These are phyloP conservation scores for Seladonia tumulorum DNA, from an alignment of 2,888 invertebrate species.

Conservation along the genomic window DNA sequence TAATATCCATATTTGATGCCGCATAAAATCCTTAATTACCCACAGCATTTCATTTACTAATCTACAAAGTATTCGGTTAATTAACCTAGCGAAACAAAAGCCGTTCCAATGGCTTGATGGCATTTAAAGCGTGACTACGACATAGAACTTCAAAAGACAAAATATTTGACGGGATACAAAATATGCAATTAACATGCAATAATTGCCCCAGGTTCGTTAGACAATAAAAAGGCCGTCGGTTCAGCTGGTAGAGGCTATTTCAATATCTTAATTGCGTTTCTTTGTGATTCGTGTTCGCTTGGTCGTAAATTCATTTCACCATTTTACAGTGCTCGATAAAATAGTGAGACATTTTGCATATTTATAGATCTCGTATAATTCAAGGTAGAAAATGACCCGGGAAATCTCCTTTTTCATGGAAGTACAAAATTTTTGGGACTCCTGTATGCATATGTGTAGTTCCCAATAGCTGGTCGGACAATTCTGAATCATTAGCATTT, in stretches of 20 bases:
- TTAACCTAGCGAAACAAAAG: background rate
- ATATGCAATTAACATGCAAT: background rate
- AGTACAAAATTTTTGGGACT: too few relatives aligned
- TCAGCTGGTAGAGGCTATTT: background rate
- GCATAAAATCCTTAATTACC: background rate
- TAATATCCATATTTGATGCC: background rate
- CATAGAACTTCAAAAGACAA: background rate
- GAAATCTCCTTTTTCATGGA: too few relatives aligned
- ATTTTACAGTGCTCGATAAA: background rate
- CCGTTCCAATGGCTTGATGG: background rate
- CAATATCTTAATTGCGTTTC: background rate
- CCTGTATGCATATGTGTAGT: too few relatives aligned
- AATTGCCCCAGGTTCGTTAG: background rate
- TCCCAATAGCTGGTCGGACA: too few relatives aligned
- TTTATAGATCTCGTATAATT: too few relatives aligned
- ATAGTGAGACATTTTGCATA: background rate
- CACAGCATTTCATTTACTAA: background rate
- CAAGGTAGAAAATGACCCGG: too few relatives aligned
- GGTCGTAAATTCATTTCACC: background rate
- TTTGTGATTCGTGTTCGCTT: background rate
- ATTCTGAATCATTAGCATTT: too few relatives aligned
- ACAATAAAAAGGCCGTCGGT: background rate
- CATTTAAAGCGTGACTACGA: background rate
- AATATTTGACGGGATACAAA: background rate
- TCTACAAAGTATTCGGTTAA: background rate